Conservation (phyloP, 2,888 invertebrate genomes). For the Apamea crenata region DNA sequence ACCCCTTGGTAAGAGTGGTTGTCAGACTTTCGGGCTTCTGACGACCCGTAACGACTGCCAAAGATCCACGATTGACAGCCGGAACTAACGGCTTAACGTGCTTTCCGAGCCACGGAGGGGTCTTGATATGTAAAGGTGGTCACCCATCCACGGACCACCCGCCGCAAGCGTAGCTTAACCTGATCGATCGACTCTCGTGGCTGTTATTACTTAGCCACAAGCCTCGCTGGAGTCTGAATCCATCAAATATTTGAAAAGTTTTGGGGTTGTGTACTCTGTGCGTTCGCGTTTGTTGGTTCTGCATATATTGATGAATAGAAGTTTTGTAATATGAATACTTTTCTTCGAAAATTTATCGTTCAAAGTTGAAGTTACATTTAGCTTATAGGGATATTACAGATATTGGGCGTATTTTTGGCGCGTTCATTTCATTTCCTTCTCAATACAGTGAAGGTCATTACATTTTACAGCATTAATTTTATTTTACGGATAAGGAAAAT, state of each 20-base stretch:
- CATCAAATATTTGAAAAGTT: slow-evolving; percentile 31
- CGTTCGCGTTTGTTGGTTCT: slow-evolving; percentile 21
- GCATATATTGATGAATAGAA: slow-evolving; percentile 15
- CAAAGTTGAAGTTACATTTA: neutral
- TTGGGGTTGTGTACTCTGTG: slow-evolving; percentile 22
- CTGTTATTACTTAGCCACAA: no score
- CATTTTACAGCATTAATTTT: neutral
- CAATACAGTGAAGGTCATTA: neutral
- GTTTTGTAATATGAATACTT: slow-evolving; percentile 17
- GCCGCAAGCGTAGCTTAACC: no score
- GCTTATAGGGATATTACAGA: neutral
- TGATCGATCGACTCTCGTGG: no score
- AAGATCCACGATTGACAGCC: no score
- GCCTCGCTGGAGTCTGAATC: neutral
- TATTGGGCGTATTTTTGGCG: neutral
- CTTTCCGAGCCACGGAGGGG: no score
- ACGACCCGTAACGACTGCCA: no score
- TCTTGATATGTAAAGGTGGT: no score
- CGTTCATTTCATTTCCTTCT: no score
- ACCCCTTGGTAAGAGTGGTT: no score
- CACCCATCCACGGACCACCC: no score
- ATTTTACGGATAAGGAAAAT: neutral
- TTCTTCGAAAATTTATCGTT: slow-evolving; percentile 2
- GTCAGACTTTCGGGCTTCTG: no score
- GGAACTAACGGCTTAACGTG: no score